Evolutionary conservation across 2,888 invertebrate genomes (phyloP), one percentile per base, ranked within the genome.

Genomic region (Bombyx huttoni): DNA sequence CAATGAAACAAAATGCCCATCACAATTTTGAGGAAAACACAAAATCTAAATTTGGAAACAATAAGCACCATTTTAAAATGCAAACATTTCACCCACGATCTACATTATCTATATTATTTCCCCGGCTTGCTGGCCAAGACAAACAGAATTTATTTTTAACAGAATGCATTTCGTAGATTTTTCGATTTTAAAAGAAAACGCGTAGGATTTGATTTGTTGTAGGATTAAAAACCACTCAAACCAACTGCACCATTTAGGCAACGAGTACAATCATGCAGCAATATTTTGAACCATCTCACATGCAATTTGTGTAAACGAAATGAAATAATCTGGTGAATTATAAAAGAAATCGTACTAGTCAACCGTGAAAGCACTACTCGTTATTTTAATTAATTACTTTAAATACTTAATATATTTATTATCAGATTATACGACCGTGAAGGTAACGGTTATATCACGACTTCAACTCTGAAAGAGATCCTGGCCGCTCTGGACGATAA

Each of bases 361-460:
- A 24, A 24, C 24, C 24, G 24, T 24, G 24, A 24, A 2, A 24
- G 5, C 24, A 24, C 24, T 24, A 24, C 24, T 24, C 24, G 24
- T 24, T 5, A 24, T n/a, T n/a, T n/a, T n/a, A 24, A 24, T 3
- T 24, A 24, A 24, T 24, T 5, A 24, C 5, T 24, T 24, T 24
- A n/a, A n/a, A n/a, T n/a, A n/a, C 24, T 24, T 24, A 24, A 24
- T 24, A 24, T 40, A 10, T 49, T 46, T 49, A 47, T 50, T 67
- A 78, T 12, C 70, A 91, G 93, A 69, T 92, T 99, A 62, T 97
- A 99, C 83, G 99, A 99, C 86, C 96, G 97, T 76, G 97, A 98
- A 90, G 97, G 96, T 51, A 97, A 97, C 80, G 96, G 97, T 64
- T 97, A 96, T 87, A 97, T 97, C 76, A 96, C 96, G 58, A 96